Evolutionary conservation across 1,140 invertebrate genomes (phyloP).

Genomic region (Monomorium pharaonis): DNA sequence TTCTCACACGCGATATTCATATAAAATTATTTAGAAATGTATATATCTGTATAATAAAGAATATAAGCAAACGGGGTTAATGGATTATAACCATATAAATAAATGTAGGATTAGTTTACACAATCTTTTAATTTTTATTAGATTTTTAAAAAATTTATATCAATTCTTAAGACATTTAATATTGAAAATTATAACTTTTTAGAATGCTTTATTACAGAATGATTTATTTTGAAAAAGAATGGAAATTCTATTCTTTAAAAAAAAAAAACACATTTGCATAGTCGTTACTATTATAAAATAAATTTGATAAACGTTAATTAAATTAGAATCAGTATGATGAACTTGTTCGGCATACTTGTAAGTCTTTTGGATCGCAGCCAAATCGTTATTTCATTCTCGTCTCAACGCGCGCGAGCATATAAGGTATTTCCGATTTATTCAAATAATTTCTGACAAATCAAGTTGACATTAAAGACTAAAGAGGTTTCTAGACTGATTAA

Average conservation of each 20-base stretch:
- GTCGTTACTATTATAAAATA: background rate
- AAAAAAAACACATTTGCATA: background rate
- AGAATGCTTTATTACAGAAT: background rate
- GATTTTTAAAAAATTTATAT: background rate
- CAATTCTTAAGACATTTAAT: background rate
- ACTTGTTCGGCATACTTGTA: background rate
- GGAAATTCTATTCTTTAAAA: background rate
- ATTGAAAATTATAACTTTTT: background rate
- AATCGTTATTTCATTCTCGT: constrained; percentile 13
- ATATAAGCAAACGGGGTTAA: too few species aligned
- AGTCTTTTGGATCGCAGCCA: constrained; percentile 4
- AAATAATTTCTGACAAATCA: constrained; percentile 2
- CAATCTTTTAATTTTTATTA: background rate
- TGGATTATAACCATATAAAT: too few species aligned
- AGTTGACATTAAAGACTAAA: background rate
- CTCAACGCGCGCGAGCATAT: background rate
- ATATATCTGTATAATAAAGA: background rate
- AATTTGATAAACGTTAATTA: background rate
- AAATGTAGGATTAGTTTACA: too few species aligned
- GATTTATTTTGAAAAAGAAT: background rate
- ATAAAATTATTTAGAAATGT: background rate
- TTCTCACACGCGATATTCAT: background rate
- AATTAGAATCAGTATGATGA: constrained; percentile 7
- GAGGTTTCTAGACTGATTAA: background rate
- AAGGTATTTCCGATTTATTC: constrained; percentile 42